Evolutionary conservation across 53 echinoderm and acorn worm species (phyloP).

Genomic region (Holothuria scabra): DNA sequence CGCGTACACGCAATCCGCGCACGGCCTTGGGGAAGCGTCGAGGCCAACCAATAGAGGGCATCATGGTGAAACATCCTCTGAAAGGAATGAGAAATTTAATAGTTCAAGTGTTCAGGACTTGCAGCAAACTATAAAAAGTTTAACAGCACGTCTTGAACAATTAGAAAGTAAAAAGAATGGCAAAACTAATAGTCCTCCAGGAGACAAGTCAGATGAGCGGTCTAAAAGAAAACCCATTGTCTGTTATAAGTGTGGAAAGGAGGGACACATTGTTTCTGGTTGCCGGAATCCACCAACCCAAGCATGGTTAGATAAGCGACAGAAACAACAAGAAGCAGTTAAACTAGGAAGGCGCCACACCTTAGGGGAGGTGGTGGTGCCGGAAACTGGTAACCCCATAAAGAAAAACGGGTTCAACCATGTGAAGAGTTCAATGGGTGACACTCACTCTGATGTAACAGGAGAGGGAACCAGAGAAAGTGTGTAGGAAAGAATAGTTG

Average conservation of each 20-base stretch:
- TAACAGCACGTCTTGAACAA: background rate
- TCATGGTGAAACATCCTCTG: no score
- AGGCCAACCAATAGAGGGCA: no score
- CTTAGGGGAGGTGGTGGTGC: conserved; percentile 38
- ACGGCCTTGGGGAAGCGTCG: no score
- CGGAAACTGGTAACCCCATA: background rate
- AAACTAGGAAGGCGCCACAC: conserved; percentile 46
- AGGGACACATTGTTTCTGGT: no score
- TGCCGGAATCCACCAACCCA: no score
- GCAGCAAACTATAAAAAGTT: background rate
- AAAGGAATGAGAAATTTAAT: no score
- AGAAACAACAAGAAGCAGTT: background rate
- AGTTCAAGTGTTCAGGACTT: background rate
- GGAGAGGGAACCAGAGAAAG: background rate
- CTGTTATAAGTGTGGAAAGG: no score
- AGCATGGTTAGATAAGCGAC: background rate
- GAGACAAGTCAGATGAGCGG: no score
- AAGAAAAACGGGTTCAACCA: background rate
- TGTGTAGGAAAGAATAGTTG: background rate
- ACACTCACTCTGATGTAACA: background rate
- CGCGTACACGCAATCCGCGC: background rate
- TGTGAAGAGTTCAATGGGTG: background rate
- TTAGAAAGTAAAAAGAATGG: no score
- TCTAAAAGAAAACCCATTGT: background rate
- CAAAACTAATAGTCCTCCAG: no score